Evolutionary conservation across 2,797 vertebrate genomes (phyloP).

Genomic region (Psittacula derbiana): DNA sequence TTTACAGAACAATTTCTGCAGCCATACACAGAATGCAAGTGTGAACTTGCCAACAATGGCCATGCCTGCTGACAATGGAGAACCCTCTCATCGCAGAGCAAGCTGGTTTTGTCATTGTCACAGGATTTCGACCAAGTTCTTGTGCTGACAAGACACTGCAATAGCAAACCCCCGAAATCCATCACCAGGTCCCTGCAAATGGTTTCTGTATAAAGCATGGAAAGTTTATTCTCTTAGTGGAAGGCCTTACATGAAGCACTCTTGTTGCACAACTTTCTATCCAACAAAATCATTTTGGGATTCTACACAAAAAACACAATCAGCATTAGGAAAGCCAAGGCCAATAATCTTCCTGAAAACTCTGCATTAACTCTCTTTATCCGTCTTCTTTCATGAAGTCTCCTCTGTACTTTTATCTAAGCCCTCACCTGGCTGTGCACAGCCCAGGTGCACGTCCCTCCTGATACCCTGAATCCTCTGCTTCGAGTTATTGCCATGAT

Average conservation of each 20-base stretch:
- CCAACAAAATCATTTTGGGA: not conserved
- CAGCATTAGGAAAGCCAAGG: not conserved
- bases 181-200: not conserved
- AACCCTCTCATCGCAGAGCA: not conserved
- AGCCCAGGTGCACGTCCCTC: not conserved
- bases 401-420: not conserved
- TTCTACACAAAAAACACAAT: not conserved
- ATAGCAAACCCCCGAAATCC: not conserved
- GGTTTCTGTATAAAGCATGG: not conserved
- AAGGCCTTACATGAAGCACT: not conserved
- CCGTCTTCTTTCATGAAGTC: not conserved
- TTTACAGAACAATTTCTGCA: not conserved
- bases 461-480: not conserved
- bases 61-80: not conserved
- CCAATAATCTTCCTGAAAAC: not conserved
- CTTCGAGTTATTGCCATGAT: not conserved
- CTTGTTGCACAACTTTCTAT: not conserved
- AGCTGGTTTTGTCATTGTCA: conserved; percentile 20
- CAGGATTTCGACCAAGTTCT: conserved; percentile 33
- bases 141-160: conserved; percentile 24
- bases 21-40: not conserved
- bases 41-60: not conserved
- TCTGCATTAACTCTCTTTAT: not conserved
- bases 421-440: not conserved
- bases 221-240: not conserved